A percentile compares a stretch with the other conserved stretches of the same genome.
Evolutionary conservation across 1,140 invertebrate genomes (phyloP).

Genomic region (Leptinotarsa lineolata): DNA sequence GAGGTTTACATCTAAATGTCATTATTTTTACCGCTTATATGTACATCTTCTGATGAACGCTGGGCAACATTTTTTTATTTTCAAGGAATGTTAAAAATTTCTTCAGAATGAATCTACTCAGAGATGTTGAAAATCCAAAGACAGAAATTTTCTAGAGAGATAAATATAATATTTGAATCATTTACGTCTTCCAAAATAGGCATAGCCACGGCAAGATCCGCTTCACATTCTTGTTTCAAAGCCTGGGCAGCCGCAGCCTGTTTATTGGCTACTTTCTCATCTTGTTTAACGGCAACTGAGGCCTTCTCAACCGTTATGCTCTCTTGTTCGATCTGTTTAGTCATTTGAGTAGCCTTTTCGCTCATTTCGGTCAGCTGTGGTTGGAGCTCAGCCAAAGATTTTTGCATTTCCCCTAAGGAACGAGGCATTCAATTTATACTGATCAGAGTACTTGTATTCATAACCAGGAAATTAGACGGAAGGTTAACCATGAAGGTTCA

Average conservation of each 20-base stretch:
- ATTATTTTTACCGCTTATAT: too few species aligned
- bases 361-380: constrained; percentile 79
- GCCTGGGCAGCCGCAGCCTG: constrained; percentile 83
- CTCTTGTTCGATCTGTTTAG: constrained; percentile 84
- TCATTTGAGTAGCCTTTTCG: constrained; percentile 80
- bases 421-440: too few species aligned
- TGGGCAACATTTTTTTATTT: too few species aligned
- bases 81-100: too few species aligned
- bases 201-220: constrained; percentile 86
- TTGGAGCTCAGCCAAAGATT: constrained; percentile 84
- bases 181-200: constrained; percentile 78
- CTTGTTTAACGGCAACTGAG: constrained; percentile 80
- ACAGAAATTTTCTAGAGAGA: too few species aligned
- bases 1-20: too few species aligned
- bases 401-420: constrained; percentile 72
- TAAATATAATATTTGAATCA: not conserved
- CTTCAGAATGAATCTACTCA: too few species aligned
- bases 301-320: constrained; percentile 84
- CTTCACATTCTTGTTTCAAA: constrained; percentile 88
- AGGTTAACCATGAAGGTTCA: too few species aligned
- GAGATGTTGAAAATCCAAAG: too few species aligned
- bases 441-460: too few species aligned
- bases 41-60: too few species aligned
- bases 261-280: constrained; percentile 87
- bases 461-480: too few species aligned